Evolutionary conservation across 2,797 vertebrate species (phyloP).

Genomic region (Microctenopoma steveboyesi): DNA sequence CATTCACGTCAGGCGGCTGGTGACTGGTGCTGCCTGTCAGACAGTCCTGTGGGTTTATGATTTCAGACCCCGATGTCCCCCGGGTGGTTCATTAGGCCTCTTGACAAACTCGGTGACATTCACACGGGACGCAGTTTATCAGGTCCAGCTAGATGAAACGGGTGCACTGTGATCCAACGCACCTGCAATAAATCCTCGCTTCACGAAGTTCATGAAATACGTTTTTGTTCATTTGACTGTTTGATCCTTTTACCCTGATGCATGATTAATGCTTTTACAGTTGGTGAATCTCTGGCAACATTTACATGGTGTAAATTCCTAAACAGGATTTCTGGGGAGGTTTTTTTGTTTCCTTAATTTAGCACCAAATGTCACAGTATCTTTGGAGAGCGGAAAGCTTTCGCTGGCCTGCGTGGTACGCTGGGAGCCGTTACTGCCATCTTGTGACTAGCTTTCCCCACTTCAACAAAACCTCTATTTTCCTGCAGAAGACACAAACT

Average conservation of each 20-base stretch:
- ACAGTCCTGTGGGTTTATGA: constrained; percentile 47
- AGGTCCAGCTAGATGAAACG: not conserved
- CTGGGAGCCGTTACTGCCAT: constrained; percentile 45
- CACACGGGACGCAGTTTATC: too few species aligned
- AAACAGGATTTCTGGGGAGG: too few species aligned
- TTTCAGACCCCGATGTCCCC: constrained; percentile 32
- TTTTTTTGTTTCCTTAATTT: too few species aligned
- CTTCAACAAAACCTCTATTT: not conserved
- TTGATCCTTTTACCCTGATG: too few species aligned
- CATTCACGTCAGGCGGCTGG: constrained; percentile 44
- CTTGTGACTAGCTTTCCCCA: constrained; percentile 29
- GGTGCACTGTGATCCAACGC: not conserved
- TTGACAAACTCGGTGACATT: constrained; percentile 11
- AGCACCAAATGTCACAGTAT: too few species aligned
- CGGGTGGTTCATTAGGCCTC: constrained; percentile 38
- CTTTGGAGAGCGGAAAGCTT: too few species aligned
- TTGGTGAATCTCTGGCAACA: too few species aligned
- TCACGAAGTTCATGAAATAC: too few species aligned
- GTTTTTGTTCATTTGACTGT: too few species aligned
- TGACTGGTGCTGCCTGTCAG: constrained; percentile 56
- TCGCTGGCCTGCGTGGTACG: not conserved
- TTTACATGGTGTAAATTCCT: too few species aligned
- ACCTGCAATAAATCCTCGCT: not conserved
- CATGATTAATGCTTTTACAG: too few species aligned
- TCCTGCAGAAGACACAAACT: not conserved